Evolutionary conservation across 2,888 invertebrate genomes (phyloP).

Genomic region (Eristalinus sepulchralis): DNA sequence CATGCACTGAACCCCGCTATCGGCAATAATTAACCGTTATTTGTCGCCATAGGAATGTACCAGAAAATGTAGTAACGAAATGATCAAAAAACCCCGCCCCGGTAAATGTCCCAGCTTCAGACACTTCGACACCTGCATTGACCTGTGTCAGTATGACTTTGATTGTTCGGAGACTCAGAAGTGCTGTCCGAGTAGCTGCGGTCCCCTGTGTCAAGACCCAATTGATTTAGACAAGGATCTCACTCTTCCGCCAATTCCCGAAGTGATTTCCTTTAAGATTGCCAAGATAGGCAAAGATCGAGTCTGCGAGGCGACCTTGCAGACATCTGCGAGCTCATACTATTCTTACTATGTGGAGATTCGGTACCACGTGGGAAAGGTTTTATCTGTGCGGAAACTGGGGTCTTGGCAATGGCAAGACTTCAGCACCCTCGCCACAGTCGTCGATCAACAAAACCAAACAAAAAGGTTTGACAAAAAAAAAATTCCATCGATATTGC

Average conservation of each 20-base stretch:
- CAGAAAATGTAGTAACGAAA: constrained; percentile 75
- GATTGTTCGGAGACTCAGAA: constrained; percentile 87
- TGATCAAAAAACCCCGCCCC: constrained; percentile 75
- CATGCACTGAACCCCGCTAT: not conserved
- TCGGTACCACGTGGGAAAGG: constrained; percentile 86
- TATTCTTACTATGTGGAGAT: constrained; percentile 83
- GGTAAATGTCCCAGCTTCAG: constrained; percentile 77
- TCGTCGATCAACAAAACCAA: constrained; percentile 71
- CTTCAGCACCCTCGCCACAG: constrained; percentile 77
- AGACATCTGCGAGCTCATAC: constrained; percentile 75
- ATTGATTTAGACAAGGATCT: constrained; percentile 80
- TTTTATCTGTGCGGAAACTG: constrained; percentile 85
- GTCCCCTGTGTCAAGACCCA: constrained; percentile 86
- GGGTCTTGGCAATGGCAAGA: constrained; percentile 84
- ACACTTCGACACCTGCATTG: constrained; percentile 75
- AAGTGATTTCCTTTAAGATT: constrained; percentile 82
- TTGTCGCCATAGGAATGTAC: constrained; percentile 72
- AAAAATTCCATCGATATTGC: constrained; percentile 36
- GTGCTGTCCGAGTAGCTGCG: constrained; percentile 86
- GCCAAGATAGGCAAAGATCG: constrained; percentile 80
- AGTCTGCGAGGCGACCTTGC: constrained; percentile 82
- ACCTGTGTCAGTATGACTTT: constrained; percentile 82
- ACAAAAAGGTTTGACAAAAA: constrained; percentile 71
- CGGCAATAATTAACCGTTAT: not conserved
- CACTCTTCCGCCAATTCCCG: constrained; percentile 85